Evolutionary conservation across 2,888 invertebrate genomes (phyloP), one percentile per base, ranked within the genome.

Genomic region (Tinea trinotella): DNA sequence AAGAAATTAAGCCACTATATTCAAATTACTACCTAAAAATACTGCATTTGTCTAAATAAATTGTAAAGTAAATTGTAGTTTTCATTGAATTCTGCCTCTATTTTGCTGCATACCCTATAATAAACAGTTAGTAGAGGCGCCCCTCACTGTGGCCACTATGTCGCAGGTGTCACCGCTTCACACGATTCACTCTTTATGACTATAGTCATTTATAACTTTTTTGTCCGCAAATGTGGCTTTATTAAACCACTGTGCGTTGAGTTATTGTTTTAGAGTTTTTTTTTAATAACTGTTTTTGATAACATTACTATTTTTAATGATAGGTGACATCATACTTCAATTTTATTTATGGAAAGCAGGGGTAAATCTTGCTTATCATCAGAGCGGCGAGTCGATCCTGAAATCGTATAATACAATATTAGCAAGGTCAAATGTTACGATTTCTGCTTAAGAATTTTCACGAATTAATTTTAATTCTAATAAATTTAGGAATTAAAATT

Each of bases 91-190:
- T 4, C n/a, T 15, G 19, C 19, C 46, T 46, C 46, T 46, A 19
- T 17, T 44, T 46, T 7, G 1, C 3, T 17, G 19, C 13, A 3
- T 50, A 12, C 24, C 12, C 50, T 50, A 15, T 24, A 50, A 50
- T 50, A 12, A 15, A 50, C 9, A 10, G 17, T 19, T 17, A 15
- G 48, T 10, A 3, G 24, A 36, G 44, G 46, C 48, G 54, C 53
- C 50, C 19, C 44, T 50, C 46, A 13, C 9, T 52, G 10, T 19
- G 17, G 61, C 59, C 63, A 66, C 71, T 70, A 61, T 61, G 57
- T 58, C 79, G 77, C 84, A 84, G 84, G 84, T 84, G 84, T 80
- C 70, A 70, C 73, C 69, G 65, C 62, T 84, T 84, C 84, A 83
- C 84, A 84, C 82, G 77, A 68, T 63, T 66, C 20, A 12, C 20